Evolutionary conservation across 2,888 invertebrate genomes (phyloP).

Genomic region (Mongoloraphidia duomilia): DNA sequence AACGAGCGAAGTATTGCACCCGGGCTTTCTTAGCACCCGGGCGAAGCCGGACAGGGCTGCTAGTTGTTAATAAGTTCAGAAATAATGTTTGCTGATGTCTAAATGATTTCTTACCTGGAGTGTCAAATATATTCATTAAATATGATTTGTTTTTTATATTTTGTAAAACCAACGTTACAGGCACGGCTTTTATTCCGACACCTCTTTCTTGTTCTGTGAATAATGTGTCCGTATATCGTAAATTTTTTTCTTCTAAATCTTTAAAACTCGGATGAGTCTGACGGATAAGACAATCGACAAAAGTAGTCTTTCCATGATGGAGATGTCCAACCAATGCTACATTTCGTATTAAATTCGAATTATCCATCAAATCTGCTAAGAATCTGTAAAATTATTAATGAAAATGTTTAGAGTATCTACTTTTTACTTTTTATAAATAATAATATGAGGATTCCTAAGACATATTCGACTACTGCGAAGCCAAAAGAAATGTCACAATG

Average conservation of each 20-base stretch:
- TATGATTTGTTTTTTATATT: constrained; percentile 94
- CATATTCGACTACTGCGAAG: too few species aligned
- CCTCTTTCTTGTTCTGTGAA: constrained; percentile 97
- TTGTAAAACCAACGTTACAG: constrained; percentile 84
- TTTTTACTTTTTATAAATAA: too few species aligned
- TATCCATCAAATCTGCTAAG: constrained; percentile 96
- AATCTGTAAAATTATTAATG: constrained; percentile 35
- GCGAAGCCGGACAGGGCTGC: too few species aligned
- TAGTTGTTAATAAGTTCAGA: too few species aligned
- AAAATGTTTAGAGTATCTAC: neutral
- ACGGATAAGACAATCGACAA: constrained; percentile 90
- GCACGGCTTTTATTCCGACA: constrained; percentile 92
- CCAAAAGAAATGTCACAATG: too few species aligned
- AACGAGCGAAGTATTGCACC: too few species aligned
- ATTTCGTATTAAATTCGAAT: constrained; percentile 87
- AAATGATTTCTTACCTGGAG: constrained; percentile 45
- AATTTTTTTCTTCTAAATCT: constrained; percentile 59
- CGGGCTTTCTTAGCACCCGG: too few species aligned
- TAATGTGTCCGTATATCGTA: constrained; percentile 88
- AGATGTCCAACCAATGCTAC: constrained; percentile 92
- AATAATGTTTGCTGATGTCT: too few species aligned
- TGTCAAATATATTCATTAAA: constrained; percentile 92
- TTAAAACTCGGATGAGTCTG: constrained; percentile 94
- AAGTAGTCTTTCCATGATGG: constrained; percentile 97
- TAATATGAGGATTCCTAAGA: too few species aligned